Evolutionary conservation across 2,888 invertebrate species (phyloP), one percentile per base, ranked within the genome.

Genomic region (Scrobipalpa atriplicella): DNA sequence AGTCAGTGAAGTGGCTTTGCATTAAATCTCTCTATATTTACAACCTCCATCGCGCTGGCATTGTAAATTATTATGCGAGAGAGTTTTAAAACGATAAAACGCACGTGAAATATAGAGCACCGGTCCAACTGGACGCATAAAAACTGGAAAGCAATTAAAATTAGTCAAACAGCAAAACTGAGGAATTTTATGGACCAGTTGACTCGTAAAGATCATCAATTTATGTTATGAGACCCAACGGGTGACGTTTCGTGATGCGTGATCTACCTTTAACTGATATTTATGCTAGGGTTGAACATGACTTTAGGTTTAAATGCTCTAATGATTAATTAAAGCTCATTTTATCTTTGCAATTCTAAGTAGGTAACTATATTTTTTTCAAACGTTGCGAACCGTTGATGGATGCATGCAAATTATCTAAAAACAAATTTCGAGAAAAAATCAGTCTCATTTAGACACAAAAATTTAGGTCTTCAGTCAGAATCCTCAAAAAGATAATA

Each of bases 141-240:
- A 88, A 86, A 86, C 83, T 75, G 78, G 76, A 78, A 75, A 80
- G 83, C 81, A 84, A 87, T 88, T 86, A 87, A 89, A 89, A 88
- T 89, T 87, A 87, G 85, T 85, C 81, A 86, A 89, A 88, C 78
- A 79, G 85, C 85, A 80, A 81, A 85, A 82, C 80, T 79, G 75
- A 78, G 78, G 80, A 80, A 80, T 77, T 88, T 89, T 87, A 87
- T 86, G 79, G 82, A 76, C 76, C 74, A 76, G 76, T 78, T 73
- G 78, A 77, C 78, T 85, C 85, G 84, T 90, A 85, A 89, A 90
- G 78, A 81, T 78, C 70, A 70, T 72, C 82, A 78, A 89, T 90
- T 89, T 90, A 89, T 89, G 84, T 83, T 77, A 76, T 78, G 72
- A 76, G 71, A 76, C 73, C 69, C 73, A 66, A 71, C 62, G 70